Evolutionary conservation across 2,888 invertebrate genomes (phyloP), one percentile per base, ranked within the genome.

Genomic region (Andrena haemorrhoa): DNA sequence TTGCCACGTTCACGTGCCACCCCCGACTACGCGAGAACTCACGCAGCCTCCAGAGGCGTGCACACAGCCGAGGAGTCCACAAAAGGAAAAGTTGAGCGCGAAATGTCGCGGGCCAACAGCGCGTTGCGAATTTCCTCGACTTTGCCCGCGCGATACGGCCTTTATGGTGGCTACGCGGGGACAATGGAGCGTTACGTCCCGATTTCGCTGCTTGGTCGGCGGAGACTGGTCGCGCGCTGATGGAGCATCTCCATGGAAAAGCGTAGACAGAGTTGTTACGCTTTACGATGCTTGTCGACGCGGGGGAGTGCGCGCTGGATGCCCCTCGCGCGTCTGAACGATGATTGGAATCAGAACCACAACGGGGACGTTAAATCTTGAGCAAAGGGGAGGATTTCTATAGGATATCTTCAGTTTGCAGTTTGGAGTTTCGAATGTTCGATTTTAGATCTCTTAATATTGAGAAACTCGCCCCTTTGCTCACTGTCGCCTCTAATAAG

Each of bases 41-140:
- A 8, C 53, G 31, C n/a, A 26, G 51, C 29, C 16, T 66, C 23
- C 41, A 33, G 23, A 47, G 16, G 41, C 53, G 68, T 35, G 26
- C 12, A 26, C 51, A 61, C 10, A 47, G 63, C 53, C 33, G n/a
- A 56, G 41, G 70, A n/a, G 31, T 20, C 47, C 69, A 64, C 85
- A 79, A 87, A 85, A 83, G 81, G 75, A 75, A 81, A 81, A 83
- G 75, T 87, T 85, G 78, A 75, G 75, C 74, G 66, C 71, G 84
- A 82, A 84, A 86, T 75, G 82, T 75, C 77, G 79, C 61, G 73
- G 29, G 56, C 26, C 79, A 53, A 61, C 64, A 63, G 78, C 77
- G 78, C 71, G 65, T 49, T 70, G 78, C 73, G 64, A 86, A 83
- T 86, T 86, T 83, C 76, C 83, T 60, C 78, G 71, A 51, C 71